These are phyloP conservation scores for Hyposoter didymator DNA, from an alignment of 2,888 invertebrate genomes.

Conservation along the genomic window DNA sequence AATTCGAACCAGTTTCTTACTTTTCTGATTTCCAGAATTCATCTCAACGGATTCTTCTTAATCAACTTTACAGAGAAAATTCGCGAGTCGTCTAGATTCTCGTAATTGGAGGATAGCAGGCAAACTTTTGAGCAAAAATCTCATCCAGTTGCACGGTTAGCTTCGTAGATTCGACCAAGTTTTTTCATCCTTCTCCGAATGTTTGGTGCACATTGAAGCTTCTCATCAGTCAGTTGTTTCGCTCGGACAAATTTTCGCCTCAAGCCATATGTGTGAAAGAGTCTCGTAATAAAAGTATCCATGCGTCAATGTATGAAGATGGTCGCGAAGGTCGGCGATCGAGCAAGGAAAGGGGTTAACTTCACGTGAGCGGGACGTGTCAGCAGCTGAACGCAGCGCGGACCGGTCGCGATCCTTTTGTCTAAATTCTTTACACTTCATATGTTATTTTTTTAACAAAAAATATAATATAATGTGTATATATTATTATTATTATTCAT, in stretches of 20 bases:
- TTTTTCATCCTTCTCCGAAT: neutral
- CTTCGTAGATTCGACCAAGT: neutral
- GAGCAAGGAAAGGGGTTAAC: constrained; percentile 67
- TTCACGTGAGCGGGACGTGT: constrained; percentile 71
- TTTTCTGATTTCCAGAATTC: neutral
- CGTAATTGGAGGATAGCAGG: neutral
- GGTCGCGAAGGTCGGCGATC: constrained; percentile 59
- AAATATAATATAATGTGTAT: constrained; percentile 61
- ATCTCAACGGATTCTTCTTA: neutral
- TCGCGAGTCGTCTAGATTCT: neutral
- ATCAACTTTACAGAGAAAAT: neutral
- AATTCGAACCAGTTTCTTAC: neutral
- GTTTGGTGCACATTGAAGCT: neutral
- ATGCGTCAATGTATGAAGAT: neutral
- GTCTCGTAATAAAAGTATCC: neutral
- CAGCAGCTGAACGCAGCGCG: constrained; percentile 61
- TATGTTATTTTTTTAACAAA: constrained; percentile 72
- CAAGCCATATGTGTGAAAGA: neutral
- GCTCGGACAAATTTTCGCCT: neutral
- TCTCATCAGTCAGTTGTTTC: neutral
- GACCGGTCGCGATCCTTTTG: constrained; percentile 76
- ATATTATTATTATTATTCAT: constrained; percentile 46
- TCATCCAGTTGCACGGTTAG: neutral
- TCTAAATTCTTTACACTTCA: constrained; percentile 77
- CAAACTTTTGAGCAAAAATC: neutral